These are phyloP conservation scores for Pseudolaguvia tuberculata DNA, from an alignment of 2,113 vertebrate genomes.

Conservation along the genomic window DNA sequence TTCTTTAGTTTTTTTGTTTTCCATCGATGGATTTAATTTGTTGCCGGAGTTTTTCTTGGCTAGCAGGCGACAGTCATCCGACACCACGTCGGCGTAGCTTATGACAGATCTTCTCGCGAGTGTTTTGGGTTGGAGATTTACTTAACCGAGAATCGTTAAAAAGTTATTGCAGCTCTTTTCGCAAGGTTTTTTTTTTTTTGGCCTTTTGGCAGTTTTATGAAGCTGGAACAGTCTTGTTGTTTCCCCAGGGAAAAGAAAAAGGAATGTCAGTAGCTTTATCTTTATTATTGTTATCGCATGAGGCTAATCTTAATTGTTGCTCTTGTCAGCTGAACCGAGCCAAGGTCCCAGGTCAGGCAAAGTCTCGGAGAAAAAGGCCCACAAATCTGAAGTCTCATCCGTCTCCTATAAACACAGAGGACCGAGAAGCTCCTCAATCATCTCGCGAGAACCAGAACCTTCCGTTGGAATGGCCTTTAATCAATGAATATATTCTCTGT, in stretches of 20 bases:
- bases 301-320: conserved; percentile 44
- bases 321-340: conserved; percentile 39
- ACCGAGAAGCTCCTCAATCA: conserved; percentile 8
- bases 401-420: conserved; percentile 17
- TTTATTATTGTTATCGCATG: conserved; percentile 45
- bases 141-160: conserved; percentile 36
- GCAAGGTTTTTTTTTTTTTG: conserved; percentile 54
- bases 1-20: background rate
- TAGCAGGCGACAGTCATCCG: background rate
- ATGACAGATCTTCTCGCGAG: background rate
- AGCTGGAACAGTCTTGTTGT: conserved; percentile 51
- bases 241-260: conserved; percentile 51
- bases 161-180: conserved; percentile 41
- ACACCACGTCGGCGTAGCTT: background rate
- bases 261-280: conserved; percentile 30
- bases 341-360: conserved; percentile 31
- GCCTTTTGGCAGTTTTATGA: conserved; percentile 55
- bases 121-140: conserved; percentile 3
- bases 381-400: conserved; percentile 18
- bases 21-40: conserved; percentile 3
- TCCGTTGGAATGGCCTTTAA: background rate
- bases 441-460: background rate
- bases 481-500: conserved; percentile 7
- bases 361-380: conserved; percentile 25
- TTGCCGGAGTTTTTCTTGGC: conserved; percentile 23